Base-by-base conservation (phyloP, 2,888 invertebrate genomes). In the Pteria penguin region DNA sequence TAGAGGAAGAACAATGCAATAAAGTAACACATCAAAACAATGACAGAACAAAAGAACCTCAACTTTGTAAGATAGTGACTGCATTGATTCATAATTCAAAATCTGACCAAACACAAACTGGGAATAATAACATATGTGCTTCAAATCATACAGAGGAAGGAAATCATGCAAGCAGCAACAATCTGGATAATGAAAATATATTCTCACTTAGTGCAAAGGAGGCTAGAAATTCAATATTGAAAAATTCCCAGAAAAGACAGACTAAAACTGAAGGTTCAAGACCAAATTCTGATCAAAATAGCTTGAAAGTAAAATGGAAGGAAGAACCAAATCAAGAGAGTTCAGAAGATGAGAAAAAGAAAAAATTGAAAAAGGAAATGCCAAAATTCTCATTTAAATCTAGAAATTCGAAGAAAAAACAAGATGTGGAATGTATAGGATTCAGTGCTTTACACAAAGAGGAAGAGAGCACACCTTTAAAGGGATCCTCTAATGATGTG, bases 1-100 rank as follows among this genome's bases (percentile, higher is more conserved):
- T 73, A 4, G 72, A 69, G 27, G 69, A 69, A 24, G 67, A 69
- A 24, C 68, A 65, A 58, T 55, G 18, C 24, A 11, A 63, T 0
- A 54, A 27, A 29, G 33, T 69, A 65, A 33, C 18, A 18, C 45
- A 45, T 18, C 11, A 18, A 14, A 18, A 18, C 18, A 45, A 45
- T 14, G 45, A 45, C 18, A 8, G 45, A 45, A 14, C 0, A 27
- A 60, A 60, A 24, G 57, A 29, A 33, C 14, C 14, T 57, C 55
- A 68, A 14, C 32, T 33, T 68, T n/a, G n/a, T n/a, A 55, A 68
- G 22, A 57, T 55, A 57, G 65, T 75, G 45, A 57, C 60, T 14
- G 69, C 45, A 52, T 55, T 31, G 2, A 52, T 67, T 2, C 57
- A 72, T 27, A 24, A 27, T 24, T n/a, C 32, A 24, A 68, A 68